Evolutionary conservation across 2,888 invertebrate genomes (phyloP).

Genomic region (Euproctis similis): DNA sequence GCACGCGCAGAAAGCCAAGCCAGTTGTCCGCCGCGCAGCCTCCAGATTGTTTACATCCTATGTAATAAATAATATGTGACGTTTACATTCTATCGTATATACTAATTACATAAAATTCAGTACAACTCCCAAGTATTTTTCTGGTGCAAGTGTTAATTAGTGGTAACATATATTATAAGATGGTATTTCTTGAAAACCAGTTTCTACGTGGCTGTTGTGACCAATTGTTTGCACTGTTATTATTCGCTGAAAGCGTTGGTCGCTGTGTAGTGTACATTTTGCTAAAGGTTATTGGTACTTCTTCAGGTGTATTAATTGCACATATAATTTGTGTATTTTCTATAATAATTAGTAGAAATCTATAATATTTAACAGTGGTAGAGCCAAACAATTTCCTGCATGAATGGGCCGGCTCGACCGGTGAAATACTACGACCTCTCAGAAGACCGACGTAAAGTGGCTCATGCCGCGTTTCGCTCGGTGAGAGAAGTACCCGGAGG

Average conservation of each 20-base stretch:
- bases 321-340: no score
- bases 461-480: no score
- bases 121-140: slow-evolving; percentile 6
- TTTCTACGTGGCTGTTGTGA: slow-evolving; percentile 21
- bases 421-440: no score
- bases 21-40: slow-evolving; percentile 71
- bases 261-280: slow-evolving; percentile 24
- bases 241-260: slow-evolving; percentile 33
- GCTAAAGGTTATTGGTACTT: slow-evolving; percentile 27
- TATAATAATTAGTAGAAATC: no score
- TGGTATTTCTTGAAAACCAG: slow-evolving; percentile 6
- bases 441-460: no score
- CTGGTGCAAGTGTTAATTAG: slow-evolving; percentile 29
- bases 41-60: slow-evolving; percentile 68
- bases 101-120: slow-evolving; percentile 12
- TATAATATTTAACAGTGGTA: no score
- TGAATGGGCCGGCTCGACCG: no score
- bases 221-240: slow-evolving; percentile 17
- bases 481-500: no score
- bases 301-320: no score
- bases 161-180: slow-evolving; percentile 8
- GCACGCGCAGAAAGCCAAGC: slow-evolving; percentile 64
- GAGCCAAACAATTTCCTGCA: no score
- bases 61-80: slow-evolving; percentile 30
- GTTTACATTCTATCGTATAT: slow-evolving; percentile 16